Percentiles rank a stretch among this genome's conserved stretches.
phyloP scores from a whole-genome alignment of 2,113 vertebrate species.

The Catharus minimus region DNA sequence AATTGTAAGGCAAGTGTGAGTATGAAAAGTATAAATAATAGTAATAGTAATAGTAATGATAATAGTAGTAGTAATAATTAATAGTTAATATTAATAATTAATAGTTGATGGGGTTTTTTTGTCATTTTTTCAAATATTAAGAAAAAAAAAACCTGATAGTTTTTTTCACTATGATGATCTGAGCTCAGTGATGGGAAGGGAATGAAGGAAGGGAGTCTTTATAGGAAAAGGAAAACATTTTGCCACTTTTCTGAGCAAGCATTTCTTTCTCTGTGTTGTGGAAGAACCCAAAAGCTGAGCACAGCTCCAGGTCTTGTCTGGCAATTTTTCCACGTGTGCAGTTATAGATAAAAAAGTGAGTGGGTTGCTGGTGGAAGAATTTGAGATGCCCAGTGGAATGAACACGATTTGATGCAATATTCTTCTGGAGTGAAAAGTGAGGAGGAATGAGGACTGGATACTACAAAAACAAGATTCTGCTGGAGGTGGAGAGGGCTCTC shows the following conservation, averaged over 20 bases:
- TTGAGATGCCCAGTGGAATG: not conserved
- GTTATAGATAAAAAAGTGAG: not conserved
- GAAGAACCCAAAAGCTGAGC: not conserved
- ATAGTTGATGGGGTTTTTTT: too few species aligned
- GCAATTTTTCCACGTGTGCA: not conserved
- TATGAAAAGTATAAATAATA: too few species aligned
- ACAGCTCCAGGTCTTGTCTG: not conserved
- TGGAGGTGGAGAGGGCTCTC: not conserved
- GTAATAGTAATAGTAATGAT: too few species aligned
- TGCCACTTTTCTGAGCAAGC: not conserved
- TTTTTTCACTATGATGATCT: not conserved
- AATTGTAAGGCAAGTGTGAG: not conserved
- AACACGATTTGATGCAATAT: not conserved
- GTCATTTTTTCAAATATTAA: not conserved
- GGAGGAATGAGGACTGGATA: not conserved
- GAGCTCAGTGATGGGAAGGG: not conserved
- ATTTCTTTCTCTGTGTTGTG: rapidly evolving
- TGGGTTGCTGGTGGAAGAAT: not conserved
- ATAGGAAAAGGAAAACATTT: not conserved
- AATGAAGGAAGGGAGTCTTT: not conserved
- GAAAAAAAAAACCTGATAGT: too few species aligned
- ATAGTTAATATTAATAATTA: not conserved
- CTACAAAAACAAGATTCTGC: not conserved
- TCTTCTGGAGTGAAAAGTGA: not conserved
- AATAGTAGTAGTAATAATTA: not conserved